A percentile compares a stretch with the other conserved stretches of the same genome.
These are phyloP conservation scores for Syngnathus rostellatus DNA, from an alignment of 2,797 vertebrate species.

Conservation along the genomic window DNA sequence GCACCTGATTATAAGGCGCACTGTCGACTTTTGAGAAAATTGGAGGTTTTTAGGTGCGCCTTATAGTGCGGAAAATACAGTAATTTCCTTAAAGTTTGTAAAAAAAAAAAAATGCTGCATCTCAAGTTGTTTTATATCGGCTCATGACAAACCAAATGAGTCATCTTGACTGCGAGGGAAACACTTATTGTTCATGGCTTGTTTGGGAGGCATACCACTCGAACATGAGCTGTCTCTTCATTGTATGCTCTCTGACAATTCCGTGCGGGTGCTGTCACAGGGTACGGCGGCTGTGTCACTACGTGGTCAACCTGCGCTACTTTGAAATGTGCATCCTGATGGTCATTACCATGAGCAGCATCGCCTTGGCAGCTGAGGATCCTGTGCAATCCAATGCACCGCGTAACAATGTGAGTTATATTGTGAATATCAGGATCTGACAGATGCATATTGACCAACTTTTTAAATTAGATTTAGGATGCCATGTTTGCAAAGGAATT, in stretches of 20 bases:
- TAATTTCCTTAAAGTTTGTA: not conserved
- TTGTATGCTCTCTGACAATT: not conserved
- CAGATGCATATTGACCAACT: not conserved
- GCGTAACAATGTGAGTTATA: constrained; percentile 82
- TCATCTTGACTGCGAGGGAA: not conserved
- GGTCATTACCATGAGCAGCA: constrained; percentile 96
- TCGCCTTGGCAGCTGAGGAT: constrained; percentile 91
- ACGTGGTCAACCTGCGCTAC: constrained; percentile 90
- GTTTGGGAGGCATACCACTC: not conserved
- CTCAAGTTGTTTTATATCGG: not conserved
- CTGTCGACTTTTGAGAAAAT: too few relatives aligned
- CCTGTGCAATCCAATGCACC: constrained; percentile 81
- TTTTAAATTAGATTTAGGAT: not conserved
- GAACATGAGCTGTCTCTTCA: constrained; percentile 11
- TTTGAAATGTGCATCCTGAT: constrained; percentile 97
- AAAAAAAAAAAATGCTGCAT: too few relatives aligned
- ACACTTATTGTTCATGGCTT: not conserved
- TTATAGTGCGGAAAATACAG: too few relatives aligned
- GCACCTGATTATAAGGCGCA: too few relatives aligned
- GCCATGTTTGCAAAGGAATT: not conserved
- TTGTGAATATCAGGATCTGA: constrained; percentile 22
- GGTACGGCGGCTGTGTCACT: constrained; percentile 88
- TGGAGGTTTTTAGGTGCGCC: too few relatives aligned
- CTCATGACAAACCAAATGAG: not conserved
- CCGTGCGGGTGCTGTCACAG: constrained; percentile 56